phyloP scores from a whole-genome alignment of 2,113 vertebrate genomes.

The Sisor rabdophorus region DNA sequence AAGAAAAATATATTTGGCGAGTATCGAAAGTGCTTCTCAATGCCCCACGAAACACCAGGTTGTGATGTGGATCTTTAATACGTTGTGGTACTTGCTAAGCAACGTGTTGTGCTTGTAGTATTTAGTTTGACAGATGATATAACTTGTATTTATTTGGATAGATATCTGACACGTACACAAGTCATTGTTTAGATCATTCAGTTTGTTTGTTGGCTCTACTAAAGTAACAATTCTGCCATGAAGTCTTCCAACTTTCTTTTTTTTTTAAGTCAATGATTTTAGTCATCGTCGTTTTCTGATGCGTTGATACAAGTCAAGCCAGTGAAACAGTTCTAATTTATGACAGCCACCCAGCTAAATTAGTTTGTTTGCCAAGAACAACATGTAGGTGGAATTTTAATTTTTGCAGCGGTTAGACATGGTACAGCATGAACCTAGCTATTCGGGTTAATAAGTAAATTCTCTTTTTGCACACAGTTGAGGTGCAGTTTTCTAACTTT shows the following conservation, averaged over 20 bases:
- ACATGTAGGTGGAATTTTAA: neutral
- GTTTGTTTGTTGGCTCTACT: neutral
- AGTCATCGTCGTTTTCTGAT: neutral
- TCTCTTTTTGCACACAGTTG: neutral
- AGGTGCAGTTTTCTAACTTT: neutral
- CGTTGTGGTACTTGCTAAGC: neutral
- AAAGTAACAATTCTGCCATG: neutral
- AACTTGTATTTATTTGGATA: neutral
- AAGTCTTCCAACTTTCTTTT: neutral
- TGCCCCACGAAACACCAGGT: neutral
- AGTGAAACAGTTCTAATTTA: neutral
- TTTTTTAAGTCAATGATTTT: neutral
- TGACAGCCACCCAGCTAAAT: neutral
- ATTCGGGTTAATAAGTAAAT: slow-evolving; percentile 12
- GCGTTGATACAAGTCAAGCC: neutral
- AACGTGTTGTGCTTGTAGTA: neutral
- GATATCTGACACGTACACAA: neutral
- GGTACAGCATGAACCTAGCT: neutral
- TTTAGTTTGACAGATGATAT: neutral
- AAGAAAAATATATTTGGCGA: neutral
- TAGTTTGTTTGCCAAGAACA: neutral
- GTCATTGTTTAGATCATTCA: neutral
- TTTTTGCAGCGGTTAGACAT: neutral
- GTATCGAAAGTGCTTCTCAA: neutral
- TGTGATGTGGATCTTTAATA: neutral